Conservation (phyloP, 2,797 vertebrate species). For the Simalia tracyae region DNA sequence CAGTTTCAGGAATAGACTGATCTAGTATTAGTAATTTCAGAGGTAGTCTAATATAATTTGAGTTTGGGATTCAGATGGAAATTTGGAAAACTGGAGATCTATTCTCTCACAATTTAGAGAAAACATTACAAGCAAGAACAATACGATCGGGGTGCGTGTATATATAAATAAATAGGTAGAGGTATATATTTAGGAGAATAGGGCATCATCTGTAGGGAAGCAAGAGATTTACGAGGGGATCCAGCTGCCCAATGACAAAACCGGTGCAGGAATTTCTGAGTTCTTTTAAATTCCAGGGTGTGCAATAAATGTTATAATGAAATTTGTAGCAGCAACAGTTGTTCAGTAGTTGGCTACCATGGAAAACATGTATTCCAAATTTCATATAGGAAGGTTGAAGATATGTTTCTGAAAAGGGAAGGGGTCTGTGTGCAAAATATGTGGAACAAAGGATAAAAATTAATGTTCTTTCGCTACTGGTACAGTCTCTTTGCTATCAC, state of each 20-base stretch:
- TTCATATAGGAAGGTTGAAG: neutral
- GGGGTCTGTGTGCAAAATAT: neutral
- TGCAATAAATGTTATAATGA: neutral
- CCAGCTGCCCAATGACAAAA: neutral
- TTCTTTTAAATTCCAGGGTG: neutral
- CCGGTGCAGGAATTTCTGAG: neutral
- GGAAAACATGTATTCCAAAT: neutral
- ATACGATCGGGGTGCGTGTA: neutral
- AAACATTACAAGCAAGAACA: neutral
- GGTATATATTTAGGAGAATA: neutral
- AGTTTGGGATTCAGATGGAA: neutral
- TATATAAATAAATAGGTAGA: neutral
- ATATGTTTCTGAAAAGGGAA: neutral
- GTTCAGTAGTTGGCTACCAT: neutral
- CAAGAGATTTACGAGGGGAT: neutral
- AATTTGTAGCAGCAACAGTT: neutral
- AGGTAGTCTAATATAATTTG: neutral
- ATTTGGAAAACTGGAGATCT: neutral
- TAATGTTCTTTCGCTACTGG: neutral
- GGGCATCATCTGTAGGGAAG: neutral
- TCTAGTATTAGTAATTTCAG: neutral
- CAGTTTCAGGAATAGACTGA: neutral
- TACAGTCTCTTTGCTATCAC: neutral
- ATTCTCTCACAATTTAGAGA: neutral
- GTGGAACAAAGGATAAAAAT: neutral